Evolutionary conservation across 2,113 vertebrate species (phyloP).

Genomic region (Diadophis punctatus): DNA sequence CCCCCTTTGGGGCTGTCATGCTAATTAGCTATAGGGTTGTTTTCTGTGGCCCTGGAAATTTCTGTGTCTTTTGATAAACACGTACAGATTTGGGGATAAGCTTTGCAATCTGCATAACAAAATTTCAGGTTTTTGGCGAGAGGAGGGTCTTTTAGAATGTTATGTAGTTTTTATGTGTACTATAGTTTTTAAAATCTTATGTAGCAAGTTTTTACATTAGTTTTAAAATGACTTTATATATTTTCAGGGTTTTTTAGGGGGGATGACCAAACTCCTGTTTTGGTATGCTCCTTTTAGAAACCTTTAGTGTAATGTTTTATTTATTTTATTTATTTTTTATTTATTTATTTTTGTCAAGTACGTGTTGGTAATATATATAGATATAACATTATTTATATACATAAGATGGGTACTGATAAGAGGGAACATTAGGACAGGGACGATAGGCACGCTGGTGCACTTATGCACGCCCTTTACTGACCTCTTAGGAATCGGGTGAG

Average conservation of each 20-base stretch:
- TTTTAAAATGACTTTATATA: neutral
- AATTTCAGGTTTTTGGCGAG: neutral
- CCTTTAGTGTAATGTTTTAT: neutral
- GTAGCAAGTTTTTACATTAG: neutral
- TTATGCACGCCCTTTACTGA: too few relatives aligned
- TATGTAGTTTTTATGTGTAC: neutral
- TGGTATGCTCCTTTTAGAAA: neutral
- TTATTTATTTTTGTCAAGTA: too few relatives aligned
- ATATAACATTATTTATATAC: too few relatives aligned
- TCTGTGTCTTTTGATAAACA: neutral
- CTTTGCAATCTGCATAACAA: neutral
- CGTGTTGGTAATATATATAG: too few relatives aligned
- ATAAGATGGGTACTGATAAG: too few relatives aligned
- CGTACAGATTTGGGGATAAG: neutral
- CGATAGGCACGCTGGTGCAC: too few relatives aligned
- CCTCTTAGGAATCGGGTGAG: too few relatives aligned
- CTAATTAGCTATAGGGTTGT: neutral
- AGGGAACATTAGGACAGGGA: too few relatives aligned
- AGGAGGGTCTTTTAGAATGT: neutral
- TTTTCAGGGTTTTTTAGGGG: neutral
- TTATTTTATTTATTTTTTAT: too few relatives aligned
- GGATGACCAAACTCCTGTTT: neutral
- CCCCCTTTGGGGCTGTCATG: neutral
- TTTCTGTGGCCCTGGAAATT: neutral
- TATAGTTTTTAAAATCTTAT: neutral